phyloP scores from a whole-genome alignment of 2,797 vertebrate species.

The Lithobates pipiens region DNA sequence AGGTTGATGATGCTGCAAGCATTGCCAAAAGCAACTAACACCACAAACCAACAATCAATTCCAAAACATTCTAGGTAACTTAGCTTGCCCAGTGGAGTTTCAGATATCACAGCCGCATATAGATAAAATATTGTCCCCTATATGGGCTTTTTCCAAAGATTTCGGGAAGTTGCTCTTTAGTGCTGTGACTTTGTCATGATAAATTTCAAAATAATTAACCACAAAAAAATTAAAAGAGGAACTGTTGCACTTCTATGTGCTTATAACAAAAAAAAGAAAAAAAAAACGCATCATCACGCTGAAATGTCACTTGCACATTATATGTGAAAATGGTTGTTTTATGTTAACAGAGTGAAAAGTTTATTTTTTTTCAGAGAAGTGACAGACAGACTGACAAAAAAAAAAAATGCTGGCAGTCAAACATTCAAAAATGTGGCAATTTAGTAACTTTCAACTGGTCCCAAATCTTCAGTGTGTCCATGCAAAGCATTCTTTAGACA shows the following conservation, averaged over 20 bases:
- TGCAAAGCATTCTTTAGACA: background rate
- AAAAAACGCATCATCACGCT: too few relatives aligned
- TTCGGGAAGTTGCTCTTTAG: background rate
- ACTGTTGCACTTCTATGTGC: background rate
- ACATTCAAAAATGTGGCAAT: background rate
- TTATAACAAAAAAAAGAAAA: too few relatives aligned
- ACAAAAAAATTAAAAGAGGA: background rate
- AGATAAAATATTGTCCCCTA: background rate
- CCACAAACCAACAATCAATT: background rate
- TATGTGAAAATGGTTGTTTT: too few relatives aligned
- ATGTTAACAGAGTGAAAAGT: too few relatives aligned
- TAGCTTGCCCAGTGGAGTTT: background rate
- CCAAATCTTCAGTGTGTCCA: background rate
- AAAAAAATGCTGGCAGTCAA: background rate
- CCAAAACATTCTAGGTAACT: background rate
- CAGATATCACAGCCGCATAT: background rate
- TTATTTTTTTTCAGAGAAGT: too few relatives aligned
- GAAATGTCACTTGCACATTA: too few relatives aligned
- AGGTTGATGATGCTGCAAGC: background rate
- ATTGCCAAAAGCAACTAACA: background rate
- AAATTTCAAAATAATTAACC: background rate
- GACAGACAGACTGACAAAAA: too few relatives aligned
- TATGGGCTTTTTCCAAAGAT: background rate
- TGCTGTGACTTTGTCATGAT: background rate
- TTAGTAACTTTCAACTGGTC: background rate